Evolutionary conservation across 2,888 invertebrate species (phyloP).

Genomic region (Minunthozetes semirufus): DNA sequence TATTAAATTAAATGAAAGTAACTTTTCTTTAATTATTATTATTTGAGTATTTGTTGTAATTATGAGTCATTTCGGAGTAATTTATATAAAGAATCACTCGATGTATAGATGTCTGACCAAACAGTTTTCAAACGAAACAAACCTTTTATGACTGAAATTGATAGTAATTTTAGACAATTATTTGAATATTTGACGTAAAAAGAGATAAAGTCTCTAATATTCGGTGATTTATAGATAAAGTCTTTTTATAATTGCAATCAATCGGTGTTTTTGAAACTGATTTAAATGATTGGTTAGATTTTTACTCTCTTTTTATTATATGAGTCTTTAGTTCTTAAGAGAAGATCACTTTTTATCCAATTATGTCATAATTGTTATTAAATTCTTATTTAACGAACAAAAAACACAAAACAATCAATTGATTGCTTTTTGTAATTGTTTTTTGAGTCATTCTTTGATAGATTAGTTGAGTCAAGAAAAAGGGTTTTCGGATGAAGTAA

Average conservation of each 20-base stretch:
- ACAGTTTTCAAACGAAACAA: too few species aligned
- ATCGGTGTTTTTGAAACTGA: background rate
- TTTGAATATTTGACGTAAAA: too few species aligned
- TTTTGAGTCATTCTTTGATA: background rate
- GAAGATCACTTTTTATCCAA: too few species aligned
- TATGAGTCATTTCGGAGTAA: too few species aligned
- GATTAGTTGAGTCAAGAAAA: background rate
- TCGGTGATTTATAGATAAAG: background rate
- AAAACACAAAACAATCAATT: background rate
- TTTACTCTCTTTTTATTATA: too few species aligned
- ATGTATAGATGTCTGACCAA: too few species aligned
- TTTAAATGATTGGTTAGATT: background rate
- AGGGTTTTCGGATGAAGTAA: background rate
- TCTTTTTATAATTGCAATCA: background rate
- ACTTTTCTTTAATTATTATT: background rate
- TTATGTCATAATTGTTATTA: too few species aligned
- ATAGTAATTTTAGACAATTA: too few species aligned
- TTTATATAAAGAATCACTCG: too few species aligned
- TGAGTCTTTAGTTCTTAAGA: too few species aligned
- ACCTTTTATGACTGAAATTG: too few species aligned
- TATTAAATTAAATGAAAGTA: background rate
- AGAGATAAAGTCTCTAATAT: too few species aligned
- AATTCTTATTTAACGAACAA: background rate
- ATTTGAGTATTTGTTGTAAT: background rate
- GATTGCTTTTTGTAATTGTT: background rate